phyloP scores from a whole-genome alignment of 2,888 invertebrate genomes.

The Apamea epomidion region DNA sequence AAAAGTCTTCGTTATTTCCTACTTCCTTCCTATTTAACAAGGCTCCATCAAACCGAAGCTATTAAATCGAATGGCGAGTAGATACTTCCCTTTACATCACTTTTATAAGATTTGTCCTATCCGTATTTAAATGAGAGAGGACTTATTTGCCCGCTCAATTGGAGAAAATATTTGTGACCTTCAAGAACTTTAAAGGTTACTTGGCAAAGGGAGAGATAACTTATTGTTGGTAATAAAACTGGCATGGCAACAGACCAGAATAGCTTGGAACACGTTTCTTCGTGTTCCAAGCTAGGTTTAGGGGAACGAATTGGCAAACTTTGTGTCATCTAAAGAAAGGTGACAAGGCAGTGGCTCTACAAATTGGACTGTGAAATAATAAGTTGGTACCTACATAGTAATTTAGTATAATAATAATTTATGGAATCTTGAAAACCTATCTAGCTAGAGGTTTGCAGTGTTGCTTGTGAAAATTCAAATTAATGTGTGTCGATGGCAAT shows the following conservation, averaged over 20 bases:
- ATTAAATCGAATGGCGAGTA: neutral
- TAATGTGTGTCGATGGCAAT: too few relatives aligned
- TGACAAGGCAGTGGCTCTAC: conserved; percentile 4
- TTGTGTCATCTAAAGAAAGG: neutral
- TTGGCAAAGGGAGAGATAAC: conserved; percentile 55
- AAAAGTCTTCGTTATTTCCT: neutral
- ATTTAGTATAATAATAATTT: neutral
- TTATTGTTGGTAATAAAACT: conserved; percentile 41
- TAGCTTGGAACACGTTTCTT: conserved; percentile 6
- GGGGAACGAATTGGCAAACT: conserved; percentile 15
- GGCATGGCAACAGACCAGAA: conserved; percentile 36
- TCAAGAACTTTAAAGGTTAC: conserved; percentile 49
- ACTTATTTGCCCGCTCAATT: conserved; percentile 48
- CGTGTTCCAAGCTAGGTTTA: conserved; percentile 17
- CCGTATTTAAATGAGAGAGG: conserved; percentile 35
- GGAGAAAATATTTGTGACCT: conserved; percentile 61
- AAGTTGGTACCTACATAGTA: neutral
- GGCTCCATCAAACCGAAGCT: neutral
- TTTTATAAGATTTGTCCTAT: conserved; percentile 20
- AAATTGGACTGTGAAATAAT: neutral
- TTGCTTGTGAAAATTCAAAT: neutral
- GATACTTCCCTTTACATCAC: neutral
- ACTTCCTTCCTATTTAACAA: neutral
- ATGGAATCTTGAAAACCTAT: neutral
- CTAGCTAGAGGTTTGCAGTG: neutral